Conservation (phyloP, 1,140 invertebrate species). For the Heliothis virescens region DNA sequence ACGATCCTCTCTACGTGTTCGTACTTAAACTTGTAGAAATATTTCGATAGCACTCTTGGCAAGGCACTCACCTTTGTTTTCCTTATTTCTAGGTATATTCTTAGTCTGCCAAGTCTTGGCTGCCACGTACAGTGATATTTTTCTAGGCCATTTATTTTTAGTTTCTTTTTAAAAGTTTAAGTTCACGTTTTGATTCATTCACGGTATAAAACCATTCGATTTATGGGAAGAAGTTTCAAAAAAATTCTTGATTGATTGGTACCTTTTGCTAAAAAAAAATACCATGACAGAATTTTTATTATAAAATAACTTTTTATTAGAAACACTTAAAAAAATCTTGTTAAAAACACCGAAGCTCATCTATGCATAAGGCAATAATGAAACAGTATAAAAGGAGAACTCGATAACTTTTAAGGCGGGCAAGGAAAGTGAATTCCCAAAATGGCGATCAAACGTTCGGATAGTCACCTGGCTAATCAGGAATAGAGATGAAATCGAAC, state of each 20-base stretch:
- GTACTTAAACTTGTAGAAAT: conserved; percentile 28
- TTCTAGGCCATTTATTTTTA: not conserved
- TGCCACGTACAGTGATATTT: not conserved
- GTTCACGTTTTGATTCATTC: too few relatives aligned
- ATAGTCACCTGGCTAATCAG: conserved; percentile 57
- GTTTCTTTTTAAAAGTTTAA: too few relatives aligned
- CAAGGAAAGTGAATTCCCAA: conserved; percentile 36
- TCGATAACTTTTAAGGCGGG: not conserved
- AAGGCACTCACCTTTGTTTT: not conserved
- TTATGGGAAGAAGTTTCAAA: too few relatives aligned
- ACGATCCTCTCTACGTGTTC: conserved; percentile 41
- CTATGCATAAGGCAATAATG: not conserved
- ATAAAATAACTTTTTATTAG: too few relatives aligned
- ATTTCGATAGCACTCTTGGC: conserved; percentile 28
- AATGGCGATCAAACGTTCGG: conserved; percentile 40
- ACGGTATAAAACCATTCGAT: too few relatives aligned
- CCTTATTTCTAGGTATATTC: conserved; percentile 8
- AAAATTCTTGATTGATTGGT: too few relatives aligned
- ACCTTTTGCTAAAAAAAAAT: too few relatives aligned
- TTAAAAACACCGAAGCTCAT: too few relatives aligned
- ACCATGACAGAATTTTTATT: too few relatives aligned
- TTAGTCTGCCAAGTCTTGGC: not conserved
- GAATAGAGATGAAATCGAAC: conserved; percentile 64
- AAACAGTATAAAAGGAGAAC: not conserved
- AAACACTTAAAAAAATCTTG: too few relatives aligned